Evolutionary conservation across 2,113 vertebrate genomes (phyloP).

Genomic region (Notiomystis cincta): DNA sequence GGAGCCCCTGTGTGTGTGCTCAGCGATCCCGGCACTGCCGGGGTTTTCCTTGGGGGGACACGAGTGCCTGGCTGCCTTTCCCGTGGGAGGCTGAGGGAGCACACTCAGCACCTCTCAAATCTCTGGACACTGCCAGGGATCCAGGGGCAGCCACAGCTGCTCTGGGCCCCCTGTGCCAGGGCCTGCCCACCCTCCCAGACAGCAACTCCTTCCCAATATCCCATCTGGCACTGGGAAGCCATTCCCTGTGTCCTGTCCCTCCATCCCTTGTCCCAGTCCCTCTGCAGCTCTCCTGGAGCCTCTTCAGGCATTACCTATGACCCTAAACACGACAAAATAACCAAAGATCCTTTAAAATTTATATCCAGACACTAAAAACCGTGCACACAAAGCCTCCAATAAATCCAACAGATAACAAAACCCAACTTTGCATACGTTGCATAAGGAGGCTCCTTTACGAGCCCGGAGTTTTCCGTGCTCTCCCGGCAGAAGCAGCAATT

Average conservation of each 20-base stretch:
- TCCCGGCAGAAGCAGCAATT: conserved; percentile 59
- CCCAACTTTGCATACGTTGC: neutral
- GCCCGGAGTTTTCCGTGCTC: neutral
- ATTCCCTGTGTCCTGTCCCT: neutral
- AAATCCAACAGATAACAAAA: neutral
- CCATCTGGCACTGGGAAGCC: neutral
- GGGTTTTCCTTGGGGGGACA: too few relatives aligned
- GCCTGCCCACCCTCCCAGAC: neutral
- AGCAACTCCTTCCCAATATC: neutral
- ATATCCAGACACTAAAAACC: rapidly evolving
- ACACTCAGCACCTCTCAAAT: too few relatives aligned
- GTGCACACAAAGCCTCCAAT: neutral
- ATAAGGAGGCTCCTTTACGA: neutral
- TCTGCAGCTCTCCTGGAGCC: neutral
- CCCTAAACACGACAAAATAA: neutral
- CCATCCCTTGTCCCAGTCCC: rapidly evolving
- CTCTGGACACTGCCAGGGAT: neutral
- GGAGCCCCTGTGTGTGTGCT: too few relatives aligned
- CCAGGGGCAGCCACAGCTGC: neutral
- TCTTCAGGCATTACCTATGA: neutral
- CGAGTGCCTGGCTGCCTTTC: too few relatives aligned
- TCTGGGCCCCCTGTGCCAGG: neutral
- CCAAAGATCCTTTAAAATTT: neutral
- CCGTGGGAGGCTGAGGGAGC: too few relatives aligned
- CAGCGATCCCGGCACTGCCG: too few relatives aligned